These are phyloP conservation scores for Prosapia bicincta DNA, from an alignment of 2,888 invertebrate species.

Conservation along the genomic window DNA sequence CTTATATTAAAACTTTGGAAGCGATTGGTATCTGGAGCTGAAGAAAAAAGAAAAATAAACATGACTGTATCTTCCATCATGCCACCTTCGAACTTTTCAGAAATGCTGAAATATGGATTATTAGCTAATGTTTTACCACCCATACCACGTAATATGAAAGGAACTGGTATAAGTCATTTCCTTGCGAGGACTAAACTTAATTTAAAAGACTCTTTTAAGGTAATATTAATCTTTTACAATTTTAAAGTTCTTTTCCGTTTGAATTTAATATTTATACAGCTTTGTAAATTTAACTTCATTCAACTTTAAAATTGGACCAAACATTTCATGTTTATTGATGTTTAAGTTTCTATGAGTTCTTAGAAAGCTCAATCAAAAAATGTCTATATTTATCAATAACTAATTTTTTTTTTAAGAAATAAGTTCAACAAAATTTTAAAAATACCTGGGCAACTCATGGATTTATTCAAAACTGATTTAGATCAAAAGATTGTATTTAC, in stretches of 20 bases:
- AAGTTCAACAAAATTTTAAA: too few species aligned
- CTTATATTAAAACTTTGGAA: conserved; percentile 41
- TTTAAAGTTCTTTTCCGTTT: background rate
- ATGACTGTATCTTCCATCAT: conserved; percentile 35
- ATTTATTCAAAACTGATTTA: too few species aligned
- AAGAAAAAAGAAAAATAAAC: conserved; percentile 35
- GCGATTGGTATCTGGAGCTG: conserved; percentile 32
- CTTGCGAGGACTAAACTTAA: conserved; percentile 16
- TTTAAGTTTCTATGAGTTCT: too few species aligned
- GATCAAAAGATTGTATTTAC: too few species aligned
- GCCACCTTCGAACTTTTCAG: conserved; percentile 28
- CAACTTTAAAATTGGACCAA: too few species aligned
- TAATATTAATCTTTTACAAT: background rate
- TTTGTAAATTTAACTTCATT: too few species aligned
- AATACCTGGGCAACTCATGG: too few species aligned
- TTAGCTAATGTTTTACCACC: conserved; percentile 9
- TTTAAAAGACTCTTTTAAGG: conserved; percentile 16
- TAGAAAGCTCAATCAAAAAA: too few species aligned
- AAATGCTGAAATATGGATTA: conserved; percentile 11
- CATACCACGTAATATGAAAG: conserved; percentile 6
- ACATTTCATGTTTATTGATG: too few species aligned
- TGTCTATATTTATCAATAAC: too few species aligned
- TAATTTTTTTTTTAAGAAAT: too few species aligned
- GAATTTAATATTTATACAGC: too few species aligned
- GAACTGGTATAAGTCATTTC: conserved; percentile 2